These are phyloP conservation scores for Oscheius myriophilus DNA, from an alignment of 2,888 invertebrate genomes.

Conservation along the genomic window DNA sequence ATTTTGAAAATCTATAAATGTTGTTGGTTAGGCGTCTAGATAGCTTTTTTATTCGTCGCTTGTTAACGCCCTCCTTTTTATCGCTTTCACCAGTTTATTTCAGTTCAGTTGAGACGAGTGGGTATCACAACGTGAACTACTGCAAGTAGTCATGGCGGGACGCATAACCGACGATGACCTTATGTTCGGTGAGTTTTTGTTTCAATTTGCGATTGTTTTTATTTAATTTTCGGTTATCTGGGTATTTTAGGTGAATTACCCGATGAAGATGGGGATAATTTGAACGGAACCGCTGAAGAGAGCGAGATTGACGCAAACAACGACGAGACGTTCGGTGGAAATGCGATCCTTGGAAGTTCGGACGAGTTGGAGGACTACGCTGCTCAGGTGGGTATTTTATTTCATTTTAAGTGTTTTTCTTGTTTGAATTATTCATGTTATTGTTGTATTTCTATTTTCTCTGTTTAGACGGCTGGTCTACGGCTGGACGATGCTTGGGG, in stretches of 20 bases:
- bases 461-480: conserved; percentile 55
- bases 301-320: conserved; percentile 62
- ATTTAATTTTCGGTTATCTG: neutral
- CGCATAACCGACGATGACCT: conserved; percentile 14
- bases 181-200: conserved; percentile 17
- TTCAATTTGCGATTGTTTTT: neutral
- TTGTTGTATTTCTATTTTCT: no score
- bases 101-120: no score
- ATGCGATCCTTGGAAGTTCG: conserved; percentile 35
- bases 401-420: neutral
- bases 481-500: conserved; percentile 55
- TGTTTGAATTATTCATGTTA: no score
- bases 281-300: conserved; percentile 30
- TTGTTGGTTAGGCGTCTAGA: no score
- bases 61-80: no score
- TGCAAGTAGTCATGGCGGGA: no score
- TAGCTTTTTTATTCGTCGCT: no score
- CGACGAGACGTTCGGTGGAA: conserved; percentile 68
- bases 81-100: no score
- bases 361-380: conserved; percentile 60
- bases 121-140: no score
- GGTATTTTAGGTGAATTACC: conserved; percentile 23
- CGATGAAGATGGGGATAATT: conserved; percentile 22
- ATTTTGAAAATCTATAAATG: no score
- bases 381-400: conserved; percentile 40